These are phyloP conservation scores for Tachysurus fulvidraco DNA, from an alignment of 2,113 vertebrate species.

Conservation along the genomic window DNA sequence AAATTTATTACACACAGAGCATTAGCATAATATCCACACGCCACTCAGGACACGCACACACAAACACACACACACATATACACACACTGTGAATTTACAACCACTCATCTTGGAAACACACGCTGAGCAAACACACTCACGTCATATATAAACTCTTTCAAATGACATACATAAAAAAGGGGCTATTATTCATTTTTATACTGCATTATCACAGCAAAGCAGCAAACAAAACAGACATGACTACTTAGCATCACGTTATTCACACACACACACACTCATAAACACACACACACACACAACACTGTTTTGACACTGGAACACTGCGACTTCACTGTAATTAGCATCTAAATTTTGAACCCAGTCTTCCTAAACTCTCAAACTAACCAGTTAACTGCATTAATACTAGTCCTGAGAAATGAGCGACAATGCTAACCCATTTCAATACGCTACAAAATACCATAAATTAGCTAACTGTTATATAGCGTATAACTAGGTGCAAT, in stretches of 20 bases:
- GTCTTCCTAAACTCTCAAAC: background rate
- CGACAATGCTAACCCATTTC: background rate
- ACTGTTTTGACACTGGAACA: background rate
- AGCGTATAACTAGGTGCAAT: background rate
- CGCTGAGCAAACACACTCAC: background rate
- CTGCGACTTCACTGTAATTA: background rate
- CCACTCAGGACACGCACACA: slow-evolving; percentile 3
- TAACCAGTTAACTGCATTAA: background rate
- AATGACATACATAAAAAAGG: background rate
- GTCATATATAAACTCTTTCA: background rate
- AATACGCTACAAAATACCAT: background rate
- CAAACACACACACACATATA: background rate
- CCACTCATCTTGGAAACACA: background rate
- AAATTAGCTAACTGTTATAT: background rate
- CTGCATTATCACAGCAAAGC: background rate
- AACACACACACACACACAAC: background rate
- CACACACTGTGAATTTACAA: background rate
- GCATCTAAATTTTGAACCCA: background rate
- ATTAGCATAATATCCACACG: slow-evolving; percentile 35
- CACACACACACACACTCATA: background rate
- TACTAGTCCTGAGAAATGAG: background rate
- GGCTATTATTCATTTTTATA: background rate
- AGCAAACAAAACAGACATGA: background rate
- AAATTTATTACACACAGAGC: slow-evolving; percentile 26
- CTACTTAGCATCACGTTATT: background rate